phyloP scores from a whole-genome alignment of 2,888 invertebrate genomes.

The Margaritifera margaritifera region DNA sequence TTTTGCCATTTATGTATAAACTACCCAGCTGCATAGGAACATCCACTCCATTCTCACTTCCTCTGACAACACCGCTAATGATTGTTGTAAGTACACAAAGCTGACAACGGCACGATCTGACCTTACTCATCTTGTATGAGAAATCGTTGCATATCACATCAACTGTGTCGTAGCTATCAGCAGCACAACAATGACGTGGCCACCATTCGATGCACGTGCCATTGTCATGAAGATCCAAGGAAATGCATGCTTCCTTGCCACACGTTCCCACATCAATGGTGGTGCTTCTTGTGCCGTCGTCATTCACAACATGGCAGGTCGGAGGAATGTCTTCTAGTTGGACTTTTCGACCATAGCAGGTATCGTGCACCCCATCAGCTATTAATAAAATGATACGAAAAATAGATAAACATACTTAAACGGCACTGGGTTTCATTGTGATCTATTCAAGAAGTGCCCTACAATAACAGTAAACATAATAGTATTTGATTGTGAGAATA shows the following conservation, averaged over 20 bases:
- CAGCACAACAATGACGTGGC: conserved; percentile 19
- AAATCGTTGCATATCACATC: conserved; percentile 20
- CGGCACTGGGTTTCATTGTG: too few relatives aligned
- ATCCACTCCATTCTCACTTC: conserved; percentile 8
- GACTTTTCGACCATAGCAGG: neutral
- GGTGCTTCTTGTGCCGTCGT: conserved; percentile 6
- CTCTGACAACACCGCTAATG: conserved; percentile 15
- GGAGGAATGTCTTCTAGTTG: conserved; percentile 6
- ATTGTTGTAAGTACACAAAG: conserved; percentile 10
- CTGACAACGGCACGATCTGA: conserved; percentile 19
- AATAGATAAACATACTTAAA: too few relatives aligned
- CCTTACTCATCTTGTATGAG: conserved; percentile 11
- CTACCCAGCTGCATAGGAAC: conserved; percentile 20
- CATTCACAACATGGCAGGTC: conserved; percentile 4
- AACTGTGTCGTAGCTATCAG: conserved; percentile 1
- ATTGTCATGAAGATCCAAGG: conserved; percentile 13
- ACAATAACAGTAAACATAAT: too few relatives aligned
- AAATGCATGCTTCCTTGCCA: conserved; percentile 11
- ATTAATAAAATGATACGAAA: too few relatives aligned
- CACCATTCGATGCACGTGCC: conserved; percentile 19
- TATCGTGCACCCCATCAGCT: neutral
- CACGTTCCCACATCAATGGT: conserved; percentile 19
- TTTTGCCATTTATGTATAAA: conserved; percentile 9
- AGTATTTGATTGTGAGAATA: too few relatives aligned
- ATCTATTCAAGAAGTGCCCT: too few relatives aligned